Evolutionary conservation across 2,113 vertebrate species (phyloP).

Genomic region (Saccopteryx bilineata): DNA sequence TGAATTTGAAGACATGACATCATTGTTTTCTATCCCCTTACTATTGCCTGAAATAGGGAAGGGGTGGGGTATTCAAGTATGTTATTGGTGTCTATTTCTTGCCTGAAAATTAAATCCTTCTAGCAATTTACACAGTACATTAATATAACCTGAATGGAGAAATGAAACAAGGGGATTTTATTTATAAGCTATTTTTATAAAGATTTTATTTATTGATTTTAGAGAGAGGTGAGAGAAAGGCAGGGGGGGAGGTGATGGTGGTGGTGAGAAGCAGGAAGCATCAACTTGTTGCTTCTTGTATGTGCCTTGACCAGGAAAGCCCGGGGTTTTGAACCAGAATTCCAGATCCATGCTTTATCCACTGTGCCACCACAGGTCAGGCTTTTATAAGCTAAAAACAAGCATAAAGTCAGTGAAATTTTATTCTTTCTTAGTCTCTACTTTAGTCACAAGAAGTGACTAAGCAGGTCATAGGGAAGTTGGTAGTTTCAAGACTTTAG

Average conservation of each 20-base stretch:
- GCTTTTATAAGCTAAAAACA: conserved; percentile 17
- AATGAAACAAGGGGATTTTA: not conserved
- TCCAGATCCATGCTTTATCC: too few species aligned
- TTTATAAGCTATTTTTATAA: not conserved
- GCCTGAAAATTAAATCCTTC: conserved; percentile 47
- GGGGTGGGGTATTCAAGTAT: not conserved
- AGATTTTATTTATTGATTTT: too few species aligned
- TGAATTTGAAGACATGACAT: not conserved
- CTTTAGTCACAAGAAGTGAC: not conserved
- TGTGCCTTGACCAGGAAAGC: too few species aligned
- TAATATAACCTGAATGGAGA: conserved; percentile 14
- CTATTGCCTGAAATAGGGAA: not conserved
- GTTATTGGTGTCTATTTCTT: not conserved
- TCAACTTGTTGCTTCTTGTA: too few species aligned
- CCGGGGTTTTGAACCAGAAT: too few species aligned
- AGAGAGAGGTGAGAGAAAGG: too few species aligned
- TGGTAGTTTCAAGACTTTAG: not conserved
- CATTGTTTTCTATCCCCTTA: not conserved
- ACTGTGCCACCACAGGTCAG: too few species aligned
- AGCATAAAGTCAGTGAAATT: not conserved
- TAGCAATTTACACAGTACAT: not conserved
- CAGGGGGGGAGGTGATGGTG: too few species aligned
- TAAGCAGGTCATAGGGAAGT: not conserved
- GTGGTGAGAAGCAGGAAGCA: too few species aligned
- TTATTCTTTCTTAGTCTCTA: conserved; percentile 16